Evolutionary conservation across 2,113 vertebrate species (phyloP).

Genomic region (Myxocyprinus asiaticus): DNA sequence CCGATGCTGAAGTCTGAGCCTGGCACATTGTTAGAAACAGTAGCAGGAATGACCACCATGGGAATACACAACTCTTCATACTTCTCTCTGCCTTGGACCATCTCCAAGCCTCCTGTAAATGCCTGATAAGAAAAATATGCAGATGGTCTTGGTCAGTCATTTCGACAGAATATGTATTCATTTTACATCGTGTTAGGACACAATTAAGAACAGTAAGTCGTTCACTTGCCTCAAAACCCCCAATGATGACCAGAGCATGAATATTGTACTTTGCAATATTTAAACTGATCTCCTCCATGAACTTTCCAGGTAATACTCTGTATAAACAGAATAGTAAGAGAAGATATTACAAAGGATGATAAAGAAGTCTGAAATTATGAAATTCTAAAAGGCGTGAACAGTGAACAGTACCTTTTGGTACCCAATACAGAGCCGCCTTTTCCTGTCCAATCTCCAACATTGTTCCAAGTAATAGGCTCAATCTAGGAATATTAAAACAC

Average conservation of each 20-base stretch:
- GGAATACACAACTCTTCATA: slow-evolving; percentile 95
- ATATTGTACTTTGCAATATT: slow-evolving; percentile 86
- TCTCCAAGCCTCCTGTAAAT: slow-evolving; percentile 83
- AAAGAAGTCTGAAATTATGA: too few relatives aligned
- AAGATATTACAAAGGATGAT: background rate
- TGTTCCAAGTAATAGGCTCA: slow-evolving; percentile 85
- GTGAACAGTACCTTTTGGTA: slow-evolving; percentile 85
- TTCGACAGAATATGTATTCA: too few relatives aligned
- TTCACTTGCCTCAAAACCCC: slow-evolving; percentile 87
- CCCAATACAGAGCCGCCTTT: slow-evolving; percentile 90
- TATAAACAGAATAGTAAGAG: background rate
- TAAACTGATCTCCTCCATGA: slow-evolving; percentile 83
- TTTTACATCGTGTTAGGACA: too few relatives aligned
- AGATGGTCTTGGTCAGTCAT: background rate
- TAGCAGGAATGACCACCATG: slow-evolving; percentile 89
- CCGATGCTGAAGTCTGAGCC: slow-evolving; percentile 95
- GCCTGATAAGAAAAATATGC: slow-evolving; percentile 69
- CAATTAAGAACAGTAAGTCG: too few relatives aligned
- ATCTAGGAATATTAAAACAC: slow-evolving; percentile 70
- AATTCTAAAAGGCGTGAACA: background rate
- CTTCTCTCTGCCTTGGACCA: slow-evolving; percentile 84
- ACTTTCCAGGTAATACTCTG: slow-evolving; percentile 86
- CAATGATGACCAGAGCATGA: slow-evolving; percentile 88
- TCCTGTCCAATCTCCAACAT: slow-evolving; percentile 88
- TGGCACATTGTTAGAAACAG: slow-evolving; percentile 93